phyloP scores from a whole-genome alignment of 2,888 invertebrate species.

The Pandemis cinnamomeana region DNA sequence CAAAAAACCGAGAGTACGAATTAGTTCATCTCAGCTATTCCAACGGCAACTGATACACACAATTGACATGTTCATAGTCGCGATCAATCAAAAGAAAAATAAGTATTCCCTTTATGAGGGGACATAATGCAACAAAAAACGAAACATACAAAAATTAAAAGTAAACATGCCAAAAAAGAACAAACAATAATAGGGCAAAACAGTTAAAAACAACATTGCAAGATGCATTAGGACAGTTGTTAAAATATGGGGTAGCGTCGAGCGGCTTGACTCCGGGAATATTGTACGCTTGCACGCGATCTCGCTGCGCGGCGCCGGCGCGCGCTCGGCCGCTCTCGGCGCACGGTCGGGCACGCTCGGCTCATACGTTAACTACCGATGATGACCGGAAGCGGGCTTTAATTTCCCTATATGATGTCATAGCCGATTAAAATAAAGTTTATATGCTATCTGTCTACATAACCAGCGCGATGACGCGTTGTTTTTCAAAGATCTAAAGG shows the following conservation, averaged over 20 bases:
- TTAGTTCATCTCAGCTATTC: slow-evolving; percentile 8
- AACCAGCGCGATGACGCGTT: background rate
- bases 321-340: slow-evolving; percentile 3
- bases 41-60: slow-evolving; percentile 22
- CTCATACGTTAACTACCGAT: background rate
- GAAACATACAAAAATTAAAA: slow-evolving; percentile 79
- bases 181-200: slow-evolving; percentile 81
- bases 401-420: slow-evolving; percentile 14
- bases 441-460: background rate
- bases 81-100: slow-evolving; percentile 54
- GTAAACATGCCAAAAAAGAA: slow-evolving; percentile 77
- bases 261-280: slow-evolving; percentile 73
- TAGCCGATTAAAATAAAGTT: background rate
- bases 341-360: background rate
- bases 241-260: slow-evolving; percentile 83
- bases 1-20: slow-evolving; percentile 16
- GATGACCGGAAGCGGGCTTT: slow-evolving; percentile 14
- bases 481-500: background rate
- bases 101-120: slow-evolving; percentile 41
- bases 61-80: slow-evolving; percentile 26
- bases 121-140: slow-evolving; percentile 51
- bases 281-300: slow-evolving; percentile 80
- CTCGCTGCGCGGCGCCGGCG: slow-evolving; percentile 24
- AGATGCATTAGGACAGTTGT: slow-evolving; percentile 85
- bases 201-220: slow-evolving; percentile 84